Percentiles rank a stretch among this genome's conserved stretches.
Evolutionary conservation across 2,888 invertebrate genomes (phyloP).

Genomic region (Lithodes maja): DNA sequence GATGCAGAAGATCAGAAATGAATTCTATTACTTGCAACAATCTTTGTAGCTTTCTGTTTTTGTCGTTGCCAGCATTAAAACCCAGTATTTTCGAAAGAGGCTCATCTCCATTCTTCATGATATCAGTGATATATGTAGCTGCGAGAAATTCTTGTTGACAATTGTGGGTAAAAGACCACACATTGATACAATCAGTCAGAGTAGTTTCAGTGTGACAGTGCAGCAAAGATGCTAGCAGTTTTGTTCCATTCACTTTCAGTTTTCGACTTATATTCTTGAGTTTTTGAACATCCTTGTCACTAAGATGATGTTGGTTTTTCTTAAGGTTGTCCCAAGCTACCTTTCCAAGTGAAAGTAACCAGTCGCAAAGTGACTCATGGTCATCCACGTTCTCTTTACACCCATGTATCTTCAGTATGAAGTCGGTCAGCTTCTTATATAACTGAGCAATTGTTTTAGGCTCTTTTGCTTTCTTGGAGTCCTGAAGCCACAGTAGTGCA

Average conservation of each 20-base stretch:
- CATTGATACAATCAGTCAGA: background rate
- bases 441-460: constrained; percentile 23
- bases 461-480: constrained; percentile 12
- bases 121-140: constrained; percentile 27
- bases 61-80: background rate
- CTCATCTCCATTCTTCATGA: background rate
- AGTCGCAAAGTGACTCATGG: background rate
- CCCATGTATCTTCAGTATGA: constrained; percentile 31
- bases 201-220: constrained; percentile 19
- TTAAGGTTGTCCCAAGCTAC: constrained; percentile 37
- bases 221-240: background rate
- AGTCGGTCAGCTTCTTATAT: constrained; percentile 12
- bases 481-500: constrained; percentile 17
- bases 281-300: background rate
- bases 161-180: constrained; percentile 30
- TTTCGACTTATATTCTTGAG: background rate
- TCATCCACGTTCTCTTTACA: background rate
- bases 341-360: constrained; percentile 18
- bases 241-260: background rate
- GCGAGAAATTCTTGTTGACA: constrained; percentile 37
- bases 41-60: constrained; percentile 34
- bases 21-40: constrained; percentile 40
- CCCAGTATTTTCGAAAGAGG: constrained; percentile 25
- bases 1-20: constrained; percentile 8
- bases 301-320: constrained; percentile 35